Percentiles rank a stretch among this genome's conserved stretches.
These are phyloP conservation scores for Oreohelix idahoensis DNA, from an alignment of 1,140 invertebrate species.

Conservation along the genomic window DNA sequence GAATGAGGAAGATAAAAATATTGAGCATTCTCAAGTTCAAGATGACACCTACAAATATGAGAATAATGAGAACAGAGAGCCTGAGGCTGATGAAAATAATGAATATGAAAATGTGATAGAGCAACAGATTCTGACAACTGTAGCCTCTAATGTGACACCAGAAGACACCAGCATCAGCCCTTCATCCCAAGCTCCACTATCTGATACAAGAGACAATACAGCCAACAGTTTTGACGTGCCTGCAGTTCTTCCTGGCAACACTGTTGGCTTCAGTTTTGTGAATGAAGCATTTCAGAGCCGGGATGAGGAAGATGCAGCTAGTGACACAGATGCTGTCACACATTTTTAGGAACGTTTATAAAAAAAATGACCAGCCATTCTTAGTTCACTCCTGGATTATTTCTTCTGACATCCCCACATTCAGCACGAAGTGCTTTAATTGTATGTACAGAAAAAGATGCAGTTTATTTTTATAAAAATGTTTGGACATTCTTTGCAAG, in stretches of 20 bases:
- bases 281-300: neutral
- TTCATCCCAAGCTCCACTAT: neutral
- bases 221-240: neutral
- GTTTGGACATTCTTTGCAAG: too few relatives aligned
- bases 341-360: neutral
- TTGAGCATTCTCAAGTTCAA: neutral
- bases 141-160: neutral
- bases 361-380: neutral
- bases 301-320: neutral
- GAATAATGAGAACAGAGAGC: neutral
- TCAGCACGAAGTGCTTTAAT: too few relatives aligned
- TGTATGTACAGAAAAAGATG: too few relatives aligned
- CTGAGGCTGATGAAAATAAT: neutral
- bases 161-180: neutral
- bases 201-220: neutral
- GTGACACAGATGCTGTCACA: neutral
- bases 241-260: neutral
- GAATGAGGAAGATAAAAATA: neutral
- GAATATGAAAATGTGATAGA: neutral
- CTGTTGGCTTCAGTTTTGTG: neutral
- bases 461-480: too few relatives aligned
- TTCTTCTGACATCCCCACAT: neutral
- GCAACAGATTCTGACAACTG: neutral
- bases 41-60: neutral
- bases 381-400: neutral